Conservation (phyloP, 2,888 invertebrate genomes). For the Tortricodes alternella region DNA sequence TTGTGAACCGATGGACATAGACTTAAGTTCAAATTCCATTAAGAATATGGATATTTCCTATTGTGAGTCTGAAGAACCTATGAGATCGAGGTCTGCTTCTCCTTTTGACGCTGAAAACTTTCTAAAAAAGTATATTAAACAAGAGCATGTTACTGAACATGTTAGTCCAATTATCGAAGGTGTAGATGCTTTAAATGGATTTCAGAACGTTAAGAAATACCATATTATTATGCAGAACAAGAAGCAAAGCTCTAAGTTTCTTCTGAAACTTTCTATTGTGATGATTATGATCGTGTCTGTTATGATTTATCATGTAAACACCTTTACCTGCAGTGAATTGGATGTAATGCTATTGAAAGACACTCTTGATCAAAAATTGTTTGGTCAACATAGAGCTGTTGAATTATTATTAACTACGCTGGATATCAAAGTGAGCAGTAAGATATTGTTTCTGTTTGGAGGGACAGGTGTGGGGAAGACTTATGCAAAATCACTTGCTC, state of each 20-base stretch:
- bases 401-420: constrained; percentile 51
- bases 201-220: constrained; percentile 45
- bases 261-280: constrained; percentile 36
- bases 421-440: constrained; percentile 45
- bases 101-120: not conserved
- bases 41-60: constrained; percentile 61
- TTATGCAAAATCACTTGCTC: constrained; percentile 56
- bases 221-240: constrained; percentile 44
- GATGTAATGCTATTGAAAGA: constrained; percentile 44
- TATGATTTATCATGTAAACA: constrained; percentile 44
- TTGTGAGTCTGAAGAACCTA: constrained; percentile 36
- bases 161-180: constrained; percentile 3
- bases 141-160: constrained; percentile 3
- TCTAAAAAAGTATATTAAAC: constrained; percentile 8
- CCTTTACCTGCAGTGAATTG: constrained; percentile 54
- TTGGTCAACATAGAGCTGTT: constrained; percentile 62
- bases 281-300: constrained; percentile 45
- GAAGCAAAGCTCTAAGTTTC: constrained; percentile 32
- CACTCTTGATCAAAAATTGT: constrained; percentile 49
- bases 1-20: constrained; percentile 74
- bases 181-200: not conserved
- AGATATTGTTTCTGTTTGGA: constrained; percentile 67
- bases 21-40: constrained; percentile 60
- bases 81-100: constrained; percentile 4
- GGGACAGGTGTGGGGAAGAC: constrained; percentile 77